Evolutionary conservation across 2,888 invertebrate genomes (phyloP).

Genomic region (Oscheius onirici): DNA sequence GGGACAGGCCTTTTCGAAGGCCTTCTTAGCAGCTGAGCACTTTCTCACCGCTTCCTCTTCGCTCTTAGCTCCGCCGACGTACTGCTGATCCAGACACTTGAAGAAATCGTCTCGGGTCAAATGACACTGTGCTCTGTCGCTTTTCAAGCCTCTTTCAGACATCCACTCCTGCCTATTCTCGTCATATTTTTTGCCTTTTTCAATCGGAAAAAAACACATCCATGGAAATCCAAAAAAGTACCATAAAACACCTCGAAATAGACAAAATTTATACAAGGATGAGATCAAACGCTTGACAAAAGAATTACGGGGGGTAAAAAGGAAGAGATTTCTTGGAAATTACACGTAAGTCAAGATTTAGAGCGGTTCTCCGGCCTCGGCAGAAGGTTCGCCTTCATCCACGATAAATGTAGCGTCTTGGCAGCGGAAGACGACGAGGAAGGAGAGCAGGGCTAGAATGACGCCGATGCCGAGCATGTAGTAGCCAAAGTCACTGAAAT

Average conservation of each 20-base stretch:
- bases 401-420: conserved; percentile 53
- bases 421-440: conserved; percentile 46
- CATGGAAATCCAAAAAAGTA: not conserved
- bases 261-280: not conserved
- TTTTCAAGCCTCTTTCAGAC: conserved; percentile 21
- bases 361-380: conserved; percentile 57
- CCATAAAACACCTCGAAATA: no score
- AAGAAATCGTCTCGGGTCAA: conserved; percentile 34
- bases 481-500: conserved; percentile 14
- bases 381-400: conserved; percentile 55
- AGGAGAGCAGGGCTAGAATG: conserved; percentile 38
- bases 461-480: conserved; percentile 37
- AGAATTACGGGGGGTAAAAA: not conserved
- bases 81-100: conserved; percentile 23
- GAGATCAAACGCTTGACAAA: conserved; percentile 2
- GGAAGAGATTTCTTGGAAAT: conserved; percentile 6
- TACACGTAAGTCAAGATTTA: conserved; percentile 29
- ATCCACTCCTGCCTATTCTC: no score
- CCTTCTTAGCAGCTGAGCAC: conserved; percentile 40
- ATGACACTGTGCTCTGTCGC: conserved; percentile 29
- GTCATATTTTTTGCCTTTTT: not conserved
- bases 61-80: not conserved
- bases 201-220: not conserved
- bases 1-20: conserved; percentile 48
- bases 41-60: conserved; percentile 35